A percentile compares a stretch with the other conserved stretches of the same genome.
Conservation (phyloP, 2,113 vertebrate species). For the Dipodomys ordii region DNA sequence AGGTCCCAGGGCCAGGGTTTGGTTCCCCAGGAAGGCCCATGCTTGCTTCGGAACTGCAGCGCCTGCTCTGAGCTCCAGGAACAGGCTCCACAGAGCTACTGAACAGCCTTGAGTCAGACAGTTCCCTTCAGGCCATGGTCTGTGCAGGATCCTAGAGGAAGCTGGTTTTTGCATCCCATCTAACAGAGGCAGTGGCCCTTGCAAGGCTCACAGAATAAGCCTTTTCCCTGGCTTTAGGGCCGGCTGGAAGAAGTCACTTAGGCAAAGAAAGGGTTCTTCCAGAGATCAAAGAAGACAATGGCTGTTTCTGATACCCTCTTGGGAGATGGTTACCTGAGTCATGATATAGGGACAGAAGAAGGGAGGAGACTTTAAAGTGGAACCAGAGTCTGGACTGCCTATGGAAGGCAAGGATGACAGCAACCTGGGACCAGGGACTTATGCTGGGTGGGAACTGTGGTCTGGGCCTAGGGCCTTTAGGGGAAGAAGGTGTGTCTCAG, state of each 20-base stretch:
- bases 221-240: not conserved
- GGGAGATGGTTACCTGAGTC: not conserved
- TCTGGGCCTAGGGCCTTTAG: too few species aligned
- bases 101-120: not conserved
- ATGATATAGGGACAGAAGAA: not conserved
- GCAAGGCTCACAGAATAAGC: not conserved
- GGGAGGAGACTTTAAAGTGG: not conserved
- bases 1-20: rapidly evolving
- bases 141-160: not conserved
- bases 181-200: too few species aligned
- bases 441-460: not conserved
- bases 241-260: not conserved
- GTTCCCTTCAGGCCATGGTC: not conserved
- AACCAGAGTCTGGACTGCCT: not conserved
- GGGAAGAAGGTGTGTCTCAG: not conserved
- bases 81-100: not conserved
- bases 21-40: not conserved
- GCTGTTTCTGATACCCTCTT: not conserved
- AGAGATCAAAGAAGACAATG: not conserved
- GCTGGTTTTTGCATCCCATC: not conserved
- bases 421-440: not conserved
- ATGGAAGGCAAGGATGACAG: not conserved
- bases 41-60: rapidly evolving
- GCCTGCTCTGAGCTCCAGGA: not conserved
- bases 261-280: not conserved